These are phyloP conservation scores for Drosophila biarmipes DNA, from an alignment of 1,140 invertebrate genomes.

Conservation along the genomic window DNA sequence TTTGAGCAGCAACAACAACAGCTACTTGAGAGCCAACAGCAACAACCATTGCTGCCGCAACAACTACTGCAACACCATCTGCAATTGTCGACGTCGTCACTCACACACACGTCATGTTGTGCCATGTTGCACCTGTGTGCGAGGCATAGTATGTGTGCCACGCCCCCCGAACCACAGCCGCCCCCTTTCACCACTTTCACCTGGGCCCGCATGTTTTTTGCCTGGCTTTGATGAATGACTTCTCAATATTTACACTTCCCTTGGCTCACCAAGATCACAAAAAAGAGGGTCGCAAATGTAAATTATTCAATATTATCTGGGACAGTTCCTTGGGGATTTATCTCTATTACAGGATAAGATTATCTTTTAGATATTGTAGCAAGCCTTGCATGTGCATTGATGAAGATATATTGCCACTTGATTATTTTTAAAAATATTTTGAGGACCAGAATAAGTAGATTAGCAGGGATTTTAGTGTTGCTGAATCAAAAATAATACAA, in stretches of 20 bases:
- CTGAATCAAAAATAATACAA: too few species aligned
- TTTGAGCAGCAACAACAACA: constrained; percentile 21
- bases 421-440: too few species aligned
- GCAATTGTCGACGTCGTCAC: constrained; percentile 51
- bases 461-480: too few species aligned
- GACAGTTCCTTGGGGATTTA: background rate
- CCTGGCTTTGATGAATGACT: background rate
- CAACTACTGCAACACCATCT: constrained; percentile 41
- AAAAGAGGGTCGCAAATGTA: constrained; percentile 1
- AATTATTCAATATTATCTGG: background rate
- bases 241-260: background rate
- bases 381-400: too few species aligned
- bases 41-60: constrained; percentile 42
- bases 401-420: too few species aligned
- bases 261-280: background rate
- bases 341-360: background rate
- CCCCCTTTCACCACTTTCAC: background rate
- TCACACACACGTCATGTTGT: constrained; percentile 70
- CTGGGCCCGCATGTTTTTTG: constrained; percentile 15
- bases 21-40: constrained; percentile 21
- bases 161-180: constrained; percentile 2
- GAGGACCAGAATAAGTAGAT: too few species aligned
- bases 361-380: too few species aligned
- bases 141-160: constrained; percentile 81
- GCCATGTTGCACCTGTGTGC: constrained; percentile 81